These are phyloP conservation scores for Henricia sp. DNA, from an alignment of 53 echinoderm and acorn worm species.

Conservation along the genomic window DNA sequence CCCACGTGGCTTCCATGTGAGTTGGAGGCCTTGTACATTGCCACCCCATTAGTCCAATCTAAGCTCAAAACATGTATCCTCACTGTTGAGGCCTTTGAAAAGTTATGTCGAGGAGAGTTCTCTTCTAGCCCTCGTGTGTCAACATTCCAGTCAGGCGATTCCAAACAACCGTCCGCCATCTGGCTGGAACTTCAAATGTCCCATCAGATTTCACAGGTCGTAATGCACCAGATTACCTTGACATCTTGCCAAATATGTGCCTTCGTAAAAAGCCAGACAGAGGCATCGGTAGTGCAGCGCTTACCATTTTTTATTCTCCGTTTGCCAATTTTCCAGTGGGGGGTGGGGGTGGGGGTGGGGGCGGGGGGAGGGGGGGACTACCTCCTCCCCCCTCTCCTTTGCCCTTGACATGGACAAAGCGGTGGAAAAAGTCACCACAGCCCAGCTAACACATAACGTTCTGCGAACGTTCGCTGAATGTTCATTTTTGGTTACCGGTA, in stretches of 20 bases:
- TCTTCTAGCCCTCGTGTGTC: constrained; percentile 73
- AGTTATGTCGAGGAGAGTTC: constrained; percentile 64
- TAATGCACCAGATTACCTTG: constrained; percentile 33
- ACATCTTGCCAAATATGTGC: constrained; percentile 75
- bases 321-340: too few relatives aligned
- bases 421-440: constrained; percentile 45
- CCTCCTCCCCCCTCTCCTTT: constrained; percentile 68
- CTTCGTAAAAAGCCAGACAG: constrained; percentile 52
- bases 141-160: constrained; percentile 64
- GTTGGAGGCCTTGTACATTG: constrained; percentile 51
- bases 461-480: too few relatives aligned
- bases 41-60: constrained; percentile 69
- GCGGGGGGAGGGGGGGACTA: too few relatives aligned
- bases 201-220: constrained; percentile 45
- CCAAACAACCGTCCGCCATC: constrained; percentile 48
- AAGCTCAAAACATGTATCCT: constrained; percentile 34
- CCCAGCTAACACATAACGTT: too few relatives aligned
- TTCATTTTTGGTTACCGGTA: too few relatives aligned
- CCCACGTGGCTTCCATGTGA: neutral
- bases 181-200: constrained; percentile 49
- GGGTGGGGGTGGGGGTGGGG: too few relatives aligned
- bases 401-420: constrained; percentile 80
- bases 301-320: too few relatives aligned
- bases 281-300: constrained; percentile 24
- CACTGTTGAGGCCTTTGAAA: constrained; percentile 75